Base-by-base conservation (phyloP, 2,797 vertebrate genomes). In the Rousettus madagascariensis region DNA sequence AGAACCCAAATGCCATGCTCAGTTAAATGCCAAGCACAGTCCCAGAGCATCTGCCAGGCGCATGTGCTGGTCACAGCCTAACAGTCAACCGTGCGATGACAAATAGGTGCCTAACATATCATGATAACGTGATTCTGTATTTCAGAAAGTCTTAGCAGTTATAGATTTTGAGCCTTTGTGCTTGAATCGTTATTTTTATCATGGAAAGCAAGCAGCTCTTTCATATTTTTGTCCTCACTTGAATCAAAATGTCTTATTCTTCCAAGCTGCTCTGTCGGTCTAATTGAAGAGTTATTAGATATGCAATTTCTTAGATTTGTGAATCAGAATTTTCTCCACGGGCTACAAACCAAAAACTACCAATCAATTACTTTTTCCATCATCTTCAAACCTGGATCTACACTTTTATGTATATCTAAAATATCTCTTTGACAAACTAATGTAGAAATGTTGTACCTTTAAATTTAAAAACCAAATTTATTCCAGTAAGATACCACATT, bases 11-110 rank as follows among this genome's bases (percentile, higher is more conserved):
- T 51, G 78, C 46, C 43, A 51, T 78, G 43, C 83, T 68, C 90
- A 95, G 43, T 90, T 94, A 96, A 82, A 79, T 80, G 87, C 75
- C 66, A 78, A 87, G 43, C 84, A 92, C 55, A 85, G 72, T 91
- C 74, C 30, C 92, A 88, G 53, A 0, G 2, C 79, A 93, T 94
- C 91, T 93, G 85, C 69, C 95, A 26, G 33, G 33, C 83, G 68
- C 36, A 63, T 22, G 65, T n/a, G 68, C 65, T 84, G 53, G 78
- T 66, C 91, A 91, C 55, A 96, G 79, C 49, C 68, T 88, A 68
- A 57, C 38, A 74, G 51, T 66, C 79, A 86, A 57, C 85, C 74
- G 66, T 83, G 6, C 11, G 59, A 24, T 72, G 53, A 80, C 86
- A 96, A 92, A 74, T 80, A 90, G 85, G 82, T 68, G 22, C 20